A percentile compares a stretch with the other conserved stretches of the same genome.
Evolutionary conservation across 2,113 vertebrate genomes (phyloP).

Genomic region (Protomyctophum bolini): DNA sequence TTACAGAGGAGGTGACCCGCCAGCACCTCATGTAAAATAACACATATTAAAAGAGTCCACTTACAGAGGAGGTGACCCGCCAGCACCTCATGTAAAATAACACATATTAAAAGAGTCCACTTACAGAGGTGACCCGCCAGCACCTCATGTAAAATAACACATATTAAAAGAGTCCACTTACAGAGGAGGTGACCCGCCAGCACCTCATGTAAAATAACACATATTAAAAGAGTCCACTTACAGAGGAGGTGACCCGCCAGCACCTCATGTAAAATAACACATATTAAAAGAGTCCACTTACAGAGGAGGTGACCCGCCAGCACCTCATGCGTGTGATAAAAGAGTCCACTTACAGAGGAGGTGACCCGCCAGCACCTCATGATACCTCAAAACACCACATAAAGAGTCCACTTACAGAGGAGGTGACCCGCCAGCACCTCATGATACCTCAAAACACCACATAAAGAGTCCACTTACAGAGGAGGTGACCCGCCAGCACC

Average conservation of each 20-base stretch:
- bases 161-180: constrained; percentile 79
- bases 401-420: constrained; percentile 86
- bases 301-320: constrained; percentile 97
- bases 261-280: no score
- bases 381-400: no score
- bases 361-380: constrained; percentile 99
- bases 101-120: constrained; percentile 63
- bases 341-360: constrained; percentile 88
- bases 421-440: constrained; percentile 98
- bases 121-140: constrained; percentile 97
- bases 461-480: constrained; percentile 86
- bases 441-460: no score
- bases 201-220: no score
- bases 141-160: no score
- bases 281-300: constrained; percentile 79
- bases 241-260: constrained; percentile 97
- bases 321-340: constrained; percentile 93
- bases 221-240: constrained; percentile 79
- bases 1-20: constrained; percentile 97
- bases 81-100: constrained; percentile 99
- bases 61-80: constrained; percentile 97
- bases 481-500: constrained; percentile 97
- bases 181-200: constrained; percentile 97
- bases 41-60: constrained; percentile 63
- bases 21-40: constrained; percentile 99